phyloP scores from a whole-genome alignment of 2,113 vertebrate genomes.

The pig (Sus scrofa) region DNA sequence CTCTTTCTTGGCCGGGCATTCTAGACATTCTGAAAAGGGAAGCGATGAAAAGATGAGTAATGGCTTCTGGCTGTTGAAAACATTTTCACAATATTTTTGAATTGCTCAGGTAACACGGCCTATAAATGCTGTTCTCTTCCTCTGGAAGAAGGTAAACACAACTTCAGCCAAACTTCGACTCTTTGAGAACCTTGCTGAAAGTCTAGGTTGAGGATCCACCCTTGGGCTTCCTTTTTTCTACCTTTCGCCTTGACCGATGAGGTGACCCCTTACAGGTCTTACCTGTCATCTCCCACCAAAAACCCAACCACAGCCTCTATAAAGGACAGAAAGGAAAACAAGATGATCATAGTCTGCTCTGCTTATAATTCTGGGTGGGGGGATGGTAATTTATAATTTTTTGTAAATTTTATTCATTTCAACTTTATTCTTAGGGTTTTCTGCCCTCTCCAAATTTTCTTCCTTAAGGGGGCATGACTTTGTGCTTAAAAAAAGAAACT shows the following conservation, averaged over 20 bases:
- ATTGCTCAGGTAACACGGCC: background rate
- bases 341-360: background rate
- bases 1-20: background rate
- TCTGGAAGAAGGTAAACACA: background rate
- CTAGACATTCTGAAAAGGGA: background rate
- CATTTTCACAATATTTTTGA: background rate
- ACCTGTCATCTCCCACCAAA: background rate
- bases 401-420: background rate
- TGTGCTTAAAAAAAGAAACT: background rate
- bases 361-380: background rate
- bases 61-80: background rate
- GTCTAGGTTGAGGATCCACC: fast-evolving
- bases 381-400: background rate
- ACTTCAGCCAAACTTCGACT: background rate
- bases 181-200: background rate
- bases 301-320: no score
- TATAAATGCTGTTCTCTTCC: background rate
- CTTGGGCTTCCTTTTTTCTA: background rate
- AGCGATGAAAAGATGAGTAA: background rate
- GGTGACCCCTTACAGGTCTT: no score
- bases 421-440: background rate
- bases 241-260: background rate
- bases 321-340: background rate
- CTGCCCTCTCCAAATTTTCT: background rate
- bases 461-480: background rate